Base-by-base conservation (phyloP, 2,797 vertebrate species). In the Manis javanica region DNA sequence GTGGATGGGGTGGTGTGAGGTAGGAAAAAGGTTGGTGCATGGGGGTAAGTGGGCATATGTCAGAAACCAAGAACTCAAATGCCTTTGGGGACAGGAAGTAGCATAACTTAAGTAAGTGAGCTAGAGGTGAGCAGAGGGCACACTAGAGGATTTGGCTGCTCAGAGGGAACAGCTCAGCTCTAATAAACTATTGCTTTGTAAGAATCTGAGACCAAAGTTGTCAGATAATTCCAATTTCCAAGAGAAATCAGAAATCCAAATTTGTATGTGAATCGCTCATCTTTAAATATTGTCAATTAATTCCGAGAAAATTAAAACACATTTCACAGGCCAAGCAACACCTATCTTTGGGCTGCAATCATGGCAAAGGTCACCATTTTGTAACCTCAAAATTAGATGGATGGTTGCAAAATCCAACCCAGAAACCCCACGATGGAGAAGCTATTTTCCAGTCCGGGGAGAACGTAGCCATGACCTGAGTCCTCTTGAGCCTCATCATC, bases 221-320 rank as follows among this genome's bases (percentile, higher is more conserved):
- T 84, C 77, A 68, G 92, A 72, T 46, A 79, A 85, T 88, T 39
- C 34, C 82, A 78, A 85, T 96, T 95, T 49, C 37, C 4, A 61
- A 61, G 39, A 90, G 59, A 90, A 93, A 34, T 63, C 19, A 66
- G 63, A 81, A 91, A 77, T 75, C 29, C 11, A 81, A 61, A 57
- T 61, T 68, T 66, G 15, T 39, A 34, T 19, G 13, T 31, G 31
- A 61, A 72, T 51, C 51, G 55, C 66, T 81, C 59, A 37, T 59
- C 29, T 86, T 83, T 66, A 79, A 92, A 95, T 68, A 37, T 29
- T 63, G 31, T 4, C 81, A 85, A 57, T 53, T 82, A 19, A 6
- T 78, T 74, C 69, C 46, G 59, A 61, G 46, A 61, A 78, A 75
- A 84, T 24, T 19, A 78, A 57, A 51, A 24, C n/a, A 14, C 34